Base-by-base conservation (phyloP, 2,888 invertebrate genomes). In the Melinopterus prodromus region DNA sequence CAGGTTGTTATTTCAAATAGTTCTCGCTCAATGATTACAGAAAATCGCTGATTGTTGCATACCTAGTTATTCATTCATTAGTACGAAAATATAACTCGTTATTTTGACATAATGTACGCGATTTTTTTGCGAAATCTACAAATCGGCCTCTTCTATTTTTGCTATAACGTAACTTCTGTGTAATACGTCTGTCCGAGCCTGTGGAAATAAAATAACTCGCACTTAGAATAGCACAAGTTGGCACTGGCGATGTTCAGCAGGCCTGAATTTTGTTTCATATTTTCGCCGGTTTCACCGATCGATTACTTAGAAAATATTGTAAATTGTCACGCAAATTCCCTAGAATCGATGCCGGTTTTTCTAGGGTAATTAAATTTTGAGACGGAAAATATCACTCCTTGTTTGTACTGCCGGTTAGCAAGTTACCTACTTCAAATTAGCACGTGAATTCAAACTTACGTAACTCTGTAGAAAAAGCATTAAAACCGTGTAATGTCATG, bases 181-280 rank as follows among this genome's bases (percentile, higher is more conserved):
- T 26, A 26, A 26, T 26, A 26, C 26, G 26, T 26, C 26, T 76
- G 82, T 81, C 81, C 83, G 83, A 83, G 82, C 81, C 81, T 79
- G 85, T 83, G 82, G 80, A 85, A 86, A 85, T 85, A 86, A 85
- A 85, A 84, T 84, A 84, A 82, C 83, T 83, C 82, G 83, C 82
- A 83, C 86, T 86, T 84, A 85, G 86, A 86, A 86, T 86, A 86
- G 86, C 83, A 84, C 83, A 82, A 81, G 84, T 85, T 85, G 86
- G 86, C 85, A 85, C 83, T 78, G 81, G 78, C 76, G 79, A 78
- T 74, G 69, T 36, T 77, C 37, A 74, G n/a, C 37, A 35, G 36
- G 74, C n/a, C n/a, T 53, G 53, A 78, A 78, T 74, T 78, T 74
- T 74, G 38, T 9, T 53, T 72, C 6, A 77, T 16, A 77, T 69